phyloP scores from a whole-genome alignment of 2,113 vertebrate genomes.

The Sterrhoptilus dennistouni region DNA sequence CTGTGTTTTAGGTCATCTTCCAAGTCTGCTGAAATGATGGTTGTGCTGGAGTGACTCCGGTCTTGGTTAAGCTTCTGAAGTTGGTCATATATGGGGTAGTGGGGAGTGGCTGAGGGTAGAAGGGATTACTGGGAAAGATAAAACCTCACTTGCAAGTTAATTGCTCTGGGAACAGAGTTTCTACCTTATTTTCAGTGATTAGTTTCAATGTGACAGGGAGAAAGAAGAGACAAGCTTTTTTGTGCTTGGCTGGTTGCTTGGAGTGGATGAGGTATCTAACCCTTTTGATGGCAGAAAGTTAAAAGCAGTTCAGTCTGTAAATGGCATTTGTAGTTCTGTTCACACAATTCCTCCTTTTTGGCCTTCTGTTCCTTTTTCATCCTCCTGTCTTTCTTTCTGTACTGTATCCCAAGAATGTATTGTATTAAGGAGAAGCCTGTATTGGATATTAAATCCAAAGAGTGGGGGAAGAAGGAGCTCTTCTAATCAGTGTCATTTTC shows the following conservation, averaged over 20 bases:
- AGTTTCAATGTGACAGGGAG: conserved; percentile 25
- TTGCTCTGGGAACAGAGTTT: neutral
- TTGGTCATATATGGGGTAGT: neutral
- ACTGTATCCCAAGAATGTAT: neutral
- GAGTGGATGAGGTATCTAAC: neutral
- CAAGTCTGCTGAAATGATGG: rapidly evolving
- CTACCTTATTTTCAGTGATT: conserved; percentile 33
- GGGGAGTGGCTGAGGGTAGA: neutral
- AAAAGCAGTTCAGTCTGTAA: neutral
- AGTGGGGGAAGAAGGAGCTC: neutral
- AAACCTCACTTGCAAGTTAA: neutral
- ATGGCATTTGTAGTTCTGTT: neutral
- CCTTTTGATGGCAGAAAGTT: neutral
- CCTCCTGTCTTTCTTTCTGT: neutral
- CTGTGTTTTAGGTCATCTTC: neutral
- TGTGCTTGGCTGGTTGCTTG: neutral
- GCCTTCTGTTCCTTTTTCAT: neutral
- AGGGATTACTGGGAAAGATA: neutral
- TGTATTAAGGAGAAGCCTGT: neutral
- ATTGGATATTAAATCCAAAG: neutral
- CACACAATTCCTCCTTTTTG: neutral
- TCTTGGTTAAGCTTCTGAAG: neutral
- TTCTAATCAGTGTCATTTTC: conserved; percentile 16
- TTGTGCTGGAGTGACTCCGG: neutral
- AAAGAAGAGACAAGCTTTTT: conserved; percentile 12